Evolutionary conservation across 1,140 invertebrate species (phyloP).

Genomic region (Liolophura sinensis): DNA sequence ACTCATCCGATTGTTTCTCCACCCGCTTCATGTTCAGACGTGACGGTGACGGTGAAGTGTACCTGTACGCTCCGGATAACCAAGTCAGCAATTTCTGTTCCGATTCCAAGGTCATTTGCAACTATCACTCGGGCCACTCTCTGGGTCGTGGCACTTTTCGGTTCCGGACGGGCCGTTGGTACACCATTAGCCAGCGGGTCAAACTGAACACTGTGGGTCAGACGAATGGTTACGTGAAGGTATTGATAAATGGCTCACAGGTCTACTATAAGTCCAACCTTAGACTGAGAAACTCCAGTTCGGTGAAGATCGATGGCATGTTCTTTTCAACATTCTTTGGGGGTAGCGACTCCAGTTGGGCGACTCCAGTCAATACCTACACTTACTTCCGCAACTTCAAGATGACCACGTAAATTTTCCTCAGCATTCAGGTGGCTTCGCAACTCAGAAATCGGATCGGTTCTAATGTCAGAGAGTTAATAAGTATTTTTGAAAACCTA

Average conservation of each 20-base stretch:
- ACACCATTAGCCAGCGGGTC: slow-evolving; percentile 8
- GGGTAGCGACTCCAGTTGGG: background rate
- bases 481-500: too few species aligned
- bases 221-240: slow-evolving; percentile 6
- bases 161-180: slow-evolving; percentile 1
- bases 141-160: background rate
- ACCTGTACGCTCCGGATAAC: background rate
- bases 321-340: background rate
- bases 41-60: background rate
- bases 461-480: too few species aligned
- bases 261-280: background rate
- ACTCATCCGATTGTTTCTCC: slow-evolving; percentile 7
- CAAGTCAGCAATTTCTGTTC: background rate
- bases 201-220: slow-evolving; percentile 3
- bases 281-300: slow-evolving; percentile 1
- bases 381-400: slow-evolving; percentile 10
- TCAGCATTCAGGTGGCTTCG: too few species aligned
- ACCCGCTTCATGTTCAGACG: slow-evolving; percentile 4
- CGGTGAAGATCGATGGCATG: slow-evolving; percentile 1
- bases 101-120: background rate
- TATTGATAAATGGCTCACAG: slow-evolving; percentile 10
- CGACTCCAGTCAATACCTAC: background rate
- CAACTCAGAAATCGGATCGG: too few species aligned
- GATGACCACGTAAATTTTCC: too few species aligned
- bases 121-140: background rate